A percentile compares a stretch with the other conserved stretches of the same genome.
Evolutionary conservation across 2,797 vertebrate species (phyloP).

Genomic region (Vespertilio murinus): DNA sequence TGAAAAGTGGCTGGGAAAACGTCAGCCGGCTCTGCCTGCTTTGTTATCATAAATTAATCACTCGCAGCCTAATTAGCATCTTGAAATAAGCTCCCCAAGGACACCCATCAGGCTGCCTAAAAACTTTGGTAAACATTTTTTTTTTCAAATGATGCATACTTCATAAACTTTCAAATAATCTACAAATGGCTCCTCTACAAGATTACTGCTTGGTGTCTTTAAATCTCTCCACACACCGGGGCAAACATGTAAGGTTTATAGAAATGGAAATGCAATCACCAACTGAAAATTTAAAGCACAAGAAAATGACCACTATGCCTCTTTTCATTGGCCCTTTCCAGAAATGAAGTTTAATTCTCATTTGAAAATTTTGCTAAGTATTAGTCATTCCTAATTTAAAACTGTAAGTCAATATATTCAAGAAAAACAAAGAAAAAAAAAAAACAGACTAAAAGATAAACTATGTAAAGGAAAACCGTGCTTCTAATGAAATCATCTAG

Average conservation of each 20-base stretch:
- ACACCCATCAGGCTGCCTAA: not conserved
- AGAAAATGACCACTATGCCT: not conserved
- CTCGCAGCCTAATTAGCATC: conserved; percentile 41
- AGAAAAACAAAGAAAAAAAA: not conserved
- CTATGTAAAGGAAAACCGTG: not conserved
- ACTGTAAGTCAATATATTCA: not conserved
- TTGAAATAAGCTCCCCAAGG: conserved; percentile 17
- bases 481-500: not conserved
- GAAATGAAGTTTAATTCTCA: conserved; percentile 24
- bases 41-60: conserved; percentile 35
- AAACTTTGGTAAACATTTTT: not conserved
- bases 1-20: not conserved
- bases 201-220: not conserved
- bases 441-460: conserved; percentile 6
- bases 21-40: not conserved
- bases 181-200: not conserved
- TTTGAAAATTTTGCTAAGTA: conserved; percentile 21
- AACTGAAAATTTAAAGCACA: conserved; percentile 25
- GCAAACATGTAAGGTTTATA: not conserved
- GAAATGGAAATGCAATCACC: conserved; percentile 6
- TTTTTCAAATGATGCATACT: not conserved
- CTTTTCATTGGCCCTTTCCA: not conserved
- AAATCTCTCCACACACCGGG: not conserved
- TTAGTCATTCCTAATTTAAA: not conserved
- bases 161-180: conserved; percentile 23